phyloP scores from a whole-genome alignment of 2,797 vertebrate species.

The Gobio occitaniae region DNA sequence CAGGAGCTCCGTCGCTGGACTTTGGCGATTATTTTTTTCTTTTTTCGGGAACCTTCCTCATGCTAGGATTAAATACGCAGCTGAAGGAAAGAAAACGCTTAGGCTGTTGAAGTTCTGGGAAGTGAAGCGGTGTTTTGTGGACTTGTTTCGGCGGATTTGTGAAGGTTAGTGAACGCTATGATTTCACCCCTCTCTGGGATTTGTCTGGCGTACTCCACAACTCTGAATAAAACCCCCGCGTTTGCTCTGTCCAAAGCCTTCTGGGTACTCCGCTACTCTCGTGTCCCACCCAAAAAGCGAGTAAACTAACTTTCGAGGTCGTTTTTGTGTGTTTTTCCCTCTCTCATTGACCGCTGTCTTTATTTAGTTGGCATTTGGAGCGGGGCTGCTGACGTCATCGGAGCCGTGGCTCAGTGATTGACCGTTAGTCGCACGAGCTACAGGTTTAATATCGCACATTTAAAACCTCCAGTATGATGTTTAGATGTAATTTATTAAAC shows the following conservation, averaged over 20 bases:
- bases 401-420: conserved; percentile 60
- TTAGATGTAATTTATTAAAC: background rate
- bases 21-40: conserved; percentile 58
- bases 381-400: conserved; percentile 72
- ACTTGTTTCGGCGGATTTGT: conserved; percentile 66
- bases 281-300: background rate
- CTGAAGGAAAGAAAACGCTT: conserved; percentile 56
- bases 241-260: conserved; percentile 31
- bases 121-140: conserved; percentile 62
- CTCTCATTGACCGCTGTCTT: conserved; percentile 27
- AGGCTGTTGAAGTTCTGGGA: conserved; percentile 65
- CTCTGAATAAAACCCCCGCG: background rate
- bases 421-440: conserved; percentile 76
- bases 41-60: conserved; percentile 66
- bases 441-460: conserved; percentile 68
- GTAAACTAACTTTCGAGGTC: conserved; percentile 10
- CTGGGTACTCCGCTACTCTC: background rate
- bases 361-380: conserved; percentile 22
- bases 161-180: conserved; percentile 78
- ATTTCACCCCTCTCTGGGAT: conserved; percentile 59
- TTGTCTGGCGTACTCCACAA: conserved; percentile 18
- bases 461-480: background rate
- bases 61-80: conserved; percentile 66
- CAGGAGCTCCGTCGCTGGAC: conserved; percentile 79
- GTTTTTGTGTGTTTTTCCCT: background rate